phyloP scores from a whole-genome alignment of 2,888 invertebrate genomes.

The Lithophane semibrunnea region DNA sequence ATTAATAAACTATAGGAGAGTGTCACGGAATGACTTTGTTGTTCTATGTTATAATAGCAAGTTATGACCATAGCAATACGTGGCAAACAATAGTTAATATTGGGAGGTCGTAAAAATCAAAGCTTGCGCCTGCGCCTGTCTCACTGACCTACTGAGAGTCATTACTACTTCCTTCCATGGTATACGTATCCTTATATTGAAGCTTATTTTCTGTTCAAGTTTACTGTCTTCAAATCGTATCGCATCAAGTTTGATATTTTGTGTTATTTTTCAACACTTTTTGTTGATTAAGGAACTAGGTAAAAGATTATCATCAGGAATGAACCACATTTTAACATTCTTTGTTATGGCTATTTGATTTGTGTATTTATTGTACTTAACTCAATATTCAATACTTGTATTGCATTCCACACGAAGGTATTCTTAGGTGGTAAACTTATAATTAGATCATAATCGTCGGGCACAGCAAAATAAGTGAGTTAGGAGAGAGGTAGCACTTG shows the following conservation, averaged over 20 bases:
- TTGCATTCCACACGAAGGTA: too few species aligned
- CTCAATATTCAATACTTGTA: too few species aligned
- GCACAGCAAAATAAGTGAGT: too few species aligned
- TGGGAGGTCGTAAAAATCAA: background rate
- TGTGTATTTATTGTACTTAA: background rate
- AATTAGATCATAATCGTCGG: too few species aligned
- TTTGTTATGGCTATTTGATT: background rate
- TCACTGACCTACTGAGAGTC: constrained; percentile 3
- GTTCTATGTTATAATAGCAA: constrained; percentile 12
- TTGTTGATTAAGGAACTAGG: background rate
- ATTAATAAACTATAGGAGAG: background rate
- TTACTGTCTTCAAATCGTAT: background rate
- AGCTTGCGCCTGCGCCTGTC: background rate
- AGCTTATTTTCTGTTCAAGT: background rate
- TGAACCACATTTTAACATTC: background rate
- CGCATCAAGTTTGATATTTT: background rate
- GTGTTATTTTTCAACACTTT: background rate
- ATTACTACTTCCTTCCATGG: constrained; percentile 1
- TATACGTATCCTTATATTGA: background rate
- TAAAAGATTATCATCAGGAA: background rate
- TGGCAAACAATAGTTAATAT: background rate
- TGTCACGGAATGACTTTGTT: background rate
- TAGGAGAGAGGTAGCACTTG: too few species aligned
- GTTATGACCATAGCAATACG: constrained; percentile 5
- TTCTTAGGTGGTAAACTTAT: too few species aligned